Percentiles rank a stretch among this genome's conserved stretches.
These are phyloP conservation scores for Nibea albiflora DNA, from an alignment of 2,113 vertebrate genomes.

Conservation along the genomic window DNA sequence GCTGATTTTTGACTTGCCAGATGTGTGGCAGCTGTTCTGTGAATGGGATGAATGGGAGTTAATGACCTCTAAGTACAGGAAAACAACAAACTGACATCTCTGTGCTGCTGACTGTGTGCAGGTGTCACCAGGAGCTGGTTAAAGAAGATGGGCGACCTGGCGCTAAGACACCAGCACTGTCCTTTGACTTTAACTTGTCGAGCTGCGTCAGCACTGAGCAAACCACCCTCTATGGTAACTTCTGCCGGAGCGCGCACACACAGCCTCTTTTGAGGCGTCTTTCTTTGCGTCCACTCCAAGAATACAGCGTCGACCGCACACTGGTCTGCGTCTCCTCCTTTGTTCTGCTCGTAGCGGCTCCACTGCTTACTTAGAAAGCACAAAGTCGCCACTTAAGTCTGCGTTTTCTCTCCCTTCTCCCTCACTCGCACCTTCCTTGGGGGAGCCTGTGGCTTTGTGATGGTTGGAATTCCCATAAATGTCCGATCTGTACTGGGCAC, in stretches of 20 bases:
- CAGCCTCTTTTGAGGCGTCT: conserved; percentile 1
- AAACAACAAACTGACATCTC: conserved; percentile 1
- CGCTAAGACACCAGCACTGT: conserved; percentile 1
- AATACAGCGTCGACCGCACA: conserved; percentile 51
- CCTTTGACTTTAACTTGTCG: conserved; percentile 1
- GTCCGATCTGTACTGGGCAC: conserved; percentile 37
- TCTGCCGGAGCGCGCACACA: conserved; percentile 23
- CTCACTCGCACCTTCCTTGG: conserved; percentile 31
- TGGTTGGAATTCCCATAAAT: conserved; percentile 75
- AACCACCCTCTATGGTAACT: conserved; percentile 32
- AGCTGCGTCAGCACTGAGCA: conserved; percentile 40
- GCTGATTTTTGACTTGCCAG: neutral
- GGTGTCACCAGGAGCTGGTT: neutral
- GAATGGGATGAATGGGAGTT: neutral
- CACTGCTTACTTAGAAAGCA: conserved; percentile 32
- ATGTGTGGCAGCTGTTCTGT: neutral
- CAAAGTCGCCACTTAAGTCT: conserved; percentile 36
- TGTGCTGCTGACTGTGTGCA: conserved; percentile 6
- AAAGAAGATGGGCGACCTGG: neutral
- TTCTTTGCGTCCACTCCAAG: conserved; percentile 36
- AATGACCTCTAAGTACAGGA: neutral
- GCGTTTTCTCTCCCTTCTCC: conserved; percentile 40
- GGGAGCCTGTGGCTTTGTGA: conserved; percentile 57
- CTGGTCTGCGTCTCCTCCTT: conserved; percentile 34
- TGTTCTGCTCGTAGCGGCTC: conserved; percentile 15